These are phyloP conservation scores for Melikaiella ostensackeni DNA, from an alignment of 2,888 invertebrate genomes.

Conservation along the genomic window DNA sequence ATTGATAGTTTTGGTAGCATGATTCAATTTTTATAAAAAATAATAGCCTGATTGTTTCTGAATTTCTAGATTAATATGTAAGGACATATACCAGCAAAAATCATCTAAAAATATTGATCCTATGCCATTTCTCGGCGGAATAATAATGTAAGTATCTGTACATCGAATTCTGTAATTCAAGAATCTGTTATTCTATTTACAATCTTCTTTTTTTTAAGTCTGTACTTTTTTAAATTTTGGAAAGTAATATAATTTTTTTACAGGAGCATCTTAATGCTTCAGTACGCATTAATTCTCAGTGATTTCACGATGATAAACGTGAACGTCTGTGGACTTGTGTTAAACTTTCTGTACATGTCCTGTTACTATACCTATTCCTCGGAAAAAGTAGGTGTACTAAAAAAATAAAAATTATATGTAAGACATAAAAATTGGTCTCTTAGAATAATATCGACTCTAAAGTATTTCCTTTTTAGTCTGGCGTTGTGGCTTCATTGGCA, in stretches of 20 bases:
- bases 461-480: constrained; percentile 54
- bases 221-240: background rate
- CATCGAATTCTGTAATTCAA: constrained; percentile 11
- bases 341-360: constrained; percentile 84
- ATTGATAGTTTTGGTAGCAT: too few species aligned
- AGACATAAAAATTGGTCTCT: background rate
- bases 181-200: background rate
- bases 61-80: constrained; percentile 81
- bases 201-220: background rate
- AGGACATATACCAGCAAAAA: constrained; percentile 85
- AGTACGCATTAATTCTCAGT: constrained; percentile 85
- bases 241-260: constrained; percentile 49
- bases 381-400: constrained; percentile 69
- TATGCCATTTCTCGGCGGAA: constrained; percentile 87
- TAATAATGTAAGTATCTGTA: constrained; percentile 84
- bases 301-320: constrained; percentile 89
- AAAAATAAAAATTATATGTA: constrained; percentile 3
- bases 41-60: background rate
- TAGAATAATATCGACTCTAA: background rate
- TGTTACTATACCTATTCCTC: constrained; percentile 84
- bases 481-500: constrained; percentile 73
- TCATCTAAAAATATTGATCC: constrained; percentile 83
- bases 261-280: constrained; percentile 87
- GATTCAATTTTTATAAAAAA: too few species aligned
- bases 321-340: constrained; percentile 85